Evolutionary conservation across 2,888 invertebrate species (phyloP).

Genomic region (Andrena minutula): DNA sequence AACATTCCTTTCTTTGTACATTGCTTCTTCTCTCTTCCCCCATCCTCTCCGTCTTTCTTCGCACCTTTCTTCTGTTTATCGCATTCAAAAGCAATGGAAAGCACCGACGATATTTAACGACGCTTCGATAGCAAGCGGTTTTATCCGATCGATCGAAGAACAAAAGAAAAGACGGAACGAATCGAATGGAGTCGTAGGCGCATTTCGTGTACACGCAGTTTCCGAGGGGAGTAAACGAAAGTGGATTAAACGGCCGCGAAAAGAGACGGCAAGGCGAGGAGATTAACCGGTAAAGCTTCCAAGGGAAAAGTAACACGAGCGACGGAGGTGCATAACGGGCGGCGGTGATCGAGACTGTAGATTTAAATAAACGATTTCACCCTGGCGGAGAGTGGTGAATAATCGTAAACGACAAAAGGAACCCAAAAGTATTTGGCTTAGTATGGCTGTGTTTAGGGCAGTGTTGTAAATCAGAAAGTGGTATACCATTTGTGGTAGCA

Average conservation of each 20-base stretch:
- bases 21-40: not conserved
- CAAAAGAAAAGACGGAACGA: not conserved
- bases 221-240: slow-evolving; percentile 3
- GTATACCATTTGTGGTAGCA: slow-evolving; percentile 75
- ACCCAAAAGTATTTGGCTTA: slow-evolving; percentile 88
- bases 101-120: not conserved
- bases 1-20: slow-evolving; percentile 47
- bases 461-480: slow-evolving; percentile 81
- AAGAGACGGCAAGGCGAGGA: slow-evolving; percentile 15
- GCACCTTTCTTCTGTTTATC: not conserved
- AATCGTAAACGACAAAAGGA: slow-evolving; percentile 79
- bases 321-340: slow-evolving; percentile 31
- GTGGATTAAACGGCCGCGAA: slow-evolving; percentile 15
- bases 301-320: slow-evolving; percentile 19
- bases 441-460: slow-evolving; percentile 87
- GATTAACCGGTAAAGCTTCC: slow-evolving; percentile 2
- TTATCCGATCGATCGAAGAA: not conserved
- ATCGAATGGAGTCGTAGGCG: slow-evolving; percentile 40
- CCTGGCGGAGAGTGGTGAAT: slow-evolving; percentile 59
- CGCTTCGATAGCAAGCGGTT: slow-evolving; percentile 2
- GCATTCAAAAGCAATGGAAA: not conserved
- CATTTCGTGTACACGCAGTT: slow-evolving; percentile 42
- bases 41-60: not conserved
- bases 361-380: slow-evolving; percentile 69
- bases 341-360: slow-evolving; percentile 63